Conservation (phyloP, 2,113 vertebrate species). For the Calyptomena viridis region DNA sequence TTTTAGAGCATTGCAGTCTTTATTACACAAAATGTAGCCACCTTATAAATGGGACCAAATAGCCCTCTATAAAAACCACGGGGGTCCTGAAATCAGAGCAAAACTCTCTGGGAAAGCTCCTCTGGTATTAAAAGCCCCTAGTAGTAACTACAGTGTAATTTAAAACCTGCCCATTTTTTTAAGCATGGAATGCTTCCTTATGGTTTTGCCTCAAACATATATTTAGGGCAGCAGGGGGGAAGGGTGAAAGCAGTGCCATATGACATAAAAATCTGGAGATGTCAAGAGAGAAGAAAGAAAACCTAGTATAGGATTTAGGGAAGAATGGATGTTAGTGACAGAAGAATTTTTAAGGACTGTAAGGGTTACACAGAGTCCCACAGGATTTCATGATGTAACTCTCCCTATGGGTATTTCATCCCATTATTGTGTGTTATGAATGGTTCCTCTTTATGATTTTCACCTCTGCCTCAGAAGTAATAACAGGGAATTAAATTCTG, state of each 20-base stretch:
- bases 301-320: neutral
- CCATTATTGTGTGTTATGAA: slow-evolving; percentile 28
- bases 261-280: neutral
- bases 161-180: slow-evolving; percentile 37
- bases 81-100: slow-evolving; percentile 26
- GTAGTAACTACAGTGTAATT: slow-evolving; percentile 25
- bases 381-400: neutral
- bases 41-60: slow-evolving; percentile 5
- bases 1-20: slow-evolving; percentile 2
- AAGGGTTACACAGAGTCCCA: slow-evolving; percentile 7
- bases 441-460: slow-evolving; percentile 48
- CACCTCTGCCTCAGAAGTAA: slow-evolving; percentile 37
- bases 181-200: neutral
- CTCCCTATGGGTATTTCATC: slow-evolving; percentile 36
- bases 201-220: slow-evolving; percentile 28
- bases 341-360: neutral
- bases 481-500: slow-evolving; percentile 55
- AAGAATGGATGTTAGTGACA: neutral
- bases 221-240: neutral
- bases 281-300: neutral
- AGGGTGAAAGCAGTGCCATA: neutral
- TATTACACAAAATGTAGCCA: neutral
- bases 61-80: slow-evolving; percentile 3
- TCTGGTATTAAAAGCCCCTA: slow-evolving; percentile 16
- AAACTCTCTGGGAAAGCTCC: slow-evolving; percentile 16